These are phyloP conservation scores for Anguilla japonica DNA, from an alignment of 2,113 vertebrate species.

Conservation along the genomic window DNA sequence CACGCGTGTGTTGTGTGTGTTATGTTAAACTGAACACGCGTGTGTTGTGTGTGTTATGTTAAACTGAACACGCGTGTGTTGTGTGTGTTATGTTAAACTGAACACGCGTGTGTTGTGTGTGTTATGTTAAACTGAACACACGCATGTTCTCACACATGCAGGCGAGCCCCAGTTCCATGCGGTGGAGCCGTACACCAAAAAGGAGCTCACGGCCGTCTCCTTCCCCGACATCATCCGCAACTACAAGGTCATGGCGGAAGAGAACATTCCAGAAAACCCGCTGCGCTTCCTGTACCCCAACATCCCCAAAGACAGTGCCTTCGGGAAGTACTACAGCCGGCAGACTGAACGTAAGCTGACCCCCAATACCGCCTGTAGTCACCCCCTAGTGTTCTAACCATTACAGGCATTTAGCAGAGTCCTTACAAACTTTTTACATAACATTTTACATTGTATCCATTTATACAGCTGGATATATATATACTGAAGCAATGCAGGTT, in stretches of 20 bases:
- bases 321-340: conserved; percentile 92
- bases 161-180: conserved; percentile 83
- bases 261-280: conserved; percentile 94
- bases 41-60: background rate
- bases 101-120: no score
- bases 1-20: no score
- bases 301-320: conserved; percentile 89
- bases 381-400: no score
- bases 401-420: no score
- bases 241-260: conserved; percentile 94
- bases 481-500: no score
- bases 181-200: conserved; percentile 93
- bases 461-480: no score
- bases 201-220: conserved; percentile 87
- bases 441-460: no score
- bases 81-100: no score
- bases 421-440: no score
- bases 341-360: conserved; percentile 80
- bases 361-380: background rate
- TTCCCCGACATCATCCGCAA: conserved; percentile 94
- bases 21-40: no score
- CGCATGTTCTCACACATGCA: conserved; percentile 17
- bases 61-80: background rate
- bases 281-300: conserved; percentile 87
- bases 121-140: background rate